Percentiles rank a stretch among this genome's conserved stretches.
Conservation (phyloP, 2,888 invertebrate genomes). For the Epinotia bilunana region DNA sequence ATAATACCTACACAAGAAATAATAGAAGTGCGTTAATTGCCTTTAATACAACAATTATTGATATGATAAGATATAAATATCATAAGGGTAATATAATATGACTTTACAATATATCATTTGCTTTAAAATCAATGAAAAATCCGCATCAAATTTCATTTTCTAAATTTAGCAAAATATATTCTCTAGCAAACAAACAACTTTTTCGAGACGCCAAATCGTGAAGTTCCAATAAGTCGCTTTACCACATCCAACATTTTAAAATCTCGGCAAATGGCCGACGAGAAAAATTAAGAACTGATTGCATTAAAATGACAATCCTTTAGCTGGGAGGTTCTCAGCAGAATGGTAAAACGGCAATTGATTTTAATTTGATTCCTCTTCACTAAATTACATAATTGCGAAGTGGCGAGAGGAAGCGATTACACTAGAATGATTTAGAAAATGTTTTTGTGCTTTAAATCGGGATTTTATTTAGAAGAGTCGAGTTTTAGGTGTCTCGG, state of each 20-base stretch:
- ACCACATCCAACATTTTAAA: conserved; percentile 47
- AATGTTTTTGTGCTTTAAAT: conserved; percentile 8
- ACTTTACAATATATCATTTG: too few species aligned
- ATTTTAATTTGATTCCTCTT: conserved; percentile 36
- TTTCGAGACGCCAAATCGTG: conserved; percentile 34
- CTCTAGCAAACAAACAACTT: conserved; percentile 33
- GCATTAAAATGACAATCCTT: conserved; percentile 38
- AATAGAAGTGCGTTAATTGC: neutral
- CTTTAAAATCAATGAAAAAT: too few species aligned
- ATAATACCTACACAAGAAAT: neutral
- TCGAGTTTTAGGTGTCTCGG: conserved; percentile 51
- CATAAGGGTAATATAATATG: too few species aligned
- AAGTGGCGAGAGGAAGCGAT: conserved; percentile 19
- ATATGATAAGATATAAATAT: neutral
- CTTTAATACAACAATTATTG: neutral
- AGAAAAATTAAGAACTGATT: conserved; percentile 38
- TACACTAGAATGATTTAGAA: neutral
- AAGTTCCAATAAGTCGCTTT: conserved; percentile 32
- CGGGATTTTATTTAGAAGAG: conserved; percentile 21
- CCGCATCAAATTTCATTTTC: conserved; percentile 25
- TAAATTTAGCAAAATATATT: conserved; percentile 36
- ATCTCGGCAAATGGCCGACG: conserved; percentile 46
- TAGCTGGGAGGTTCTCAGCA: conserved; percentile 14
- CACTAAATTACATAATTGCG: conserved; percentile 40
- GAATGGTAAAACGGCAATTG: conserved; percentile 37